Conservation (phyloP, 2,113 vertebrate genomes). For the Poecilia latipinna region DNA sequence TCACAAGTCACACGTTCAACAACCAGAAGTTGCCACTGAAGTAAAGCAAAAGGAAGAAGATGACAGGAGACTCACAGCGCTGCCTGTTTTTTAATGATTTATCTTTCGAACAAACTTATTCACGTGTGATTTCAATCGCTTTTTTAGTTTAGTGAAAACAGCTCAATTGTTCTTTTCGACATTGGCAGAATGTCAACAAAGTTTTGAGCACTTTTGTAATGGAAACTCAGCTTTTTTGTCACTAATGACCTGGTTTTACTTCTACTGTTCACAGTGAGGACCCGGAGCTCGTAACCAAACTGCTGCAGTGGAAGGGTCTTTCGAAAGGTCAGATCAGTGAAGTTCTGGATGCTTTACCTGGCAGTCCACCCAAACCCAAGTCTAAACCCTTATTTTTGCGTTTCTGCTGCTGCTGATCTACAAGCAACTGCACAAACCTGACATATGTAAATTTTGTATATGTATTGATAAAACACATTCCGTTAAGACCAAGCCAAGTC, state of each 20-base stretch:
- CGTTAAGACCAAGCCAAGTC: neutral
- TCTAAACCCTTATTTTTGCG: neutral
- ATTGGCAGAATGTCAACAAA: too few relatives aligned
- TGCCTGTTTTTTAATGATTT: too few relatives aligned
- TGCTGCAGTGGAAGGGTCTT: slow-evolving; percentile 61
- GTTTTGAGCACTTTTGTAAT: too few relatives aligned
- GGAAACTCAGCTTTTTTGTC: neutral
- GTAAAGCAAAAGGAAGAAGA: too few relatives aligned
- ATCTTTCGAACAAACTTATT: too few relatives aligned
- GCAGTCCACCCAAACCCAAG: neutral
- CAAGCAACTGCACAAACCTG: neutral
- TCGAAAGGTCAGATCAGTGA: slow-evolving; percentile 5
- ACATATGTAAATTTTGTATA: neutral
- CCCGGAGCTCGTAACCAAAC: slow-evolving; percentile 14
- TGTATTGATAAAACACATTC: neutral
- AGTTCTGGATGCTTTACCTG: slow-evolving; percentile 36
- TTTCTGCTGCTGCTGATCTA: neutral
- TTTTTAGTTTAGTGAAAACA: too few relatives aligned
- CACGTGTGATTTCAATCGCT: too few relatives aligned
- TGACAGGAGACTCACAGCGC: too few relatives aligned
- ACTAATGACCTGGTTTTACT: neutral
- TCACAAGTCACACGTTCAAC: too few relatives aligned
- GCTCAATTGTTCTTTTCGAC: too few relatives aligned
- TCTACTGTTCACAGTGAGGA: slow-evolving; percentile 37
- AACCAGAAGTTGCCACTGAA: too few relatives aligned